Conservation (phyloP, 2,113 vertebrate genomes). For the Chlorodrepanis virens region DNA sequence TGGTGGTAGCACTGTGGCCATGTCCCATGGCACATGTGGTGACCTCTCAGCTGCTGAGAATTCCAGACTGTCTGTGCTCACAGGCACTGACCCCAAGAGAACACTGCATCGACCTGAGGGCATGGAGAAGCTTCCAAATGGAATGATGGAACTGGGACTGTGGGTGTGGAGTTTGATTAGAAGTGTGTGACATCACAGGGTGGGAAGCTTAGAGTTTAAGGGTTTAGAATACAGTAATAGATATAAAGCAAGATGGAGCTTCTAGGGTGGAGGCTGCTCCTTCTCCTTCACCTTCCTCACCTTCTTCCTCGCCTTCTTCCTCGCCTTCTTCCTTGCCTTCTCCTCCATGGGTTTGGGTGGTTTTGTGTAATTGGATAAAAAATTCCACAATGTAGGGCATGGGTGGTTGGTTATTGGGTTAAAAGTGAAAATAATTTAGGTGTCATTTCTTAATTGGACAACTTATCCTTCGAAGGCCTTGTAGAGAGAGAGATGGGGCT, state of each 20-base stretch:
- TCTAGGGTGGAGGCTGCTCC: not conserved
- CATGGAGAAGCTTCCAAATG: not conserved
- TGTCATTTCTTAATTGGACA: not conserved
- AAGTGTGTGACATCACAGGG: not conserved
- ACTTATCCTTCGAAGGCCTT: not conserved
- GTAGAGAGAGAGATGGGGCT: not conserved
- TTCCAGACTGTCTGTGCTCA: not conserved
- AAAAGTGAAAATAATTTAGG: not conserved
- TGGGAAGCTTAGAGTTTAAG: not conserved
- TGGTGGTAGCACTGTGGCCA: not conserved
- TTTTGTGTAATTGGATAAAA: not conserved
- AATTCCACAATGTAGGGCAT: not conserved
- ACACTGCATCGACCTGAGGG: not conserved
- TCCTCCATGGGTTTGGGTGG: not conserved
- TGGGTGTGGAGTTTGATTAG: not conserved
- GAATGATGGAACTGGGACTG: not conserved
- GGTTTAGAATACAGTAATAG: not conserved
- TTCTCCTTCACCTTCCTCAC: not conserved
- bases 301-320: too few species aligned
- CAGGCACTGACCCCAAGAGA: not conserved
- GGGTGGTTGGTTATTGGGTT: not conserved
- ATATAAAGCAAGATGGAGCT: not conserved
- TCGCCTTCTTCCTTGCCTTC: too few species aligned
- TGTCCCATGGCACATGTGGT: accelerated
- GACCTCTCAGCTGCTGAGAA: not conserved